phyloP scores from a whole-genome alignment of 1,140 invertebrate genomes.

The Sitophilus oryzae region DNA sequence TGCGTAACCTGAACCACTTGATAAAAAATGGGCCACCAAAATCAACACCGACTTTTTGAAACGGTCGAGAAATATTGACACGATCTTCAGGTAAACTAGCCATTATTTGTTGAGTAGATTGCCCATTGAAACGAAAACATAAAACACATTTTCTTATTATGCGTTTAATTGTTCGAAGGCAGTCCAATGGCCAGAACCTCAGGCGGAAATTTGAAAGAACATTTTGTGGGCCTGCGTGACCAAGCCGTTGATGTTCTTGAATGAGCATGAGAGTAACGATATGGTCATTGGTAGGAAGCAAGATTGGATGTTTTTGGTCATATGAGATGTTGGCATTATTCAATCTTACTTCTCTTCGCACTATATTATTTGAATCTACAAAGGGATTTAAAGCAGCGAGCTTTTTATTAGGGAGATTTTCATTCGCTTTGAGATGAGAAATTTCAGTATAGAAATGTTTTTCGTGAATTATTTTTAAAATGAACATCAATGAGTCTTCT shows the following conservation, averaged over 20 bases:
- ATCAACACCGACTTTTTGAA: too few species aligned
- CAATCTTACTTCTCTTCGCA: conserved; percentile 45
- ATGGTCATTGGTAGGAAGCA: conserved; percentile 24
- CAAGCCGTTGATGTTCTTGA: background rate
- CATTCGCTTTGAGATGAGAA: background rate
- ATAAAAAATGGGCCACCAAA: too few species aligned
- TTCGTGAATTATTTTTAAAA: background rate
- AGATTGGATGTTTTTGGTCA: conserved; percentile 43
- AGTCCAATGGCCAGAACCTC: too few species aligned
- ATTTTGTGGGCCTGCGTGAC: conserved; percentile 9
- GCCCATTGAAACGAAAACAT: too few species aligned
- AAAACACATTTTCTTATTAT: too few species aligned
- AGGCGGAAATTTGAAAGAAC: too few species aligned
- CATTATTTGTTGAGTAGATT: too few species aligned
- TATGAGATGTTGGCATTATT: conserved; percentile 32
- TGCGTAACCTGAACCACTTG: too few species aligned
- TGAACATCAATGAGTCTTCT: background rate
- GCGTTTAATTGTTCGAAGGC: too few species aligned
- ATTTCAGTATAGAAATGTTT: background rate
- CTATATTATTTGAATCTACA: conserved; percentile 37
- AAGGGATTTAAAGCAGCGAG: conserved; percentile 35
- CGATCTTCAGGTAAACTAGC: too few species aligned
- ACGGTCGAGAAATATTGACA: too few species aligned
- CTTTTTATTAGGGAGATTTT: conserved; percentile 15
- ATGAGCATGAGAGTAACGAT: background rate